A percentile compares a stretch with the other conserved stretches of the same genome.
phyloP scores from a whole-genome alignment of 2,888 invertebrate species.

The Drosophila subsilvestris region DNA sequence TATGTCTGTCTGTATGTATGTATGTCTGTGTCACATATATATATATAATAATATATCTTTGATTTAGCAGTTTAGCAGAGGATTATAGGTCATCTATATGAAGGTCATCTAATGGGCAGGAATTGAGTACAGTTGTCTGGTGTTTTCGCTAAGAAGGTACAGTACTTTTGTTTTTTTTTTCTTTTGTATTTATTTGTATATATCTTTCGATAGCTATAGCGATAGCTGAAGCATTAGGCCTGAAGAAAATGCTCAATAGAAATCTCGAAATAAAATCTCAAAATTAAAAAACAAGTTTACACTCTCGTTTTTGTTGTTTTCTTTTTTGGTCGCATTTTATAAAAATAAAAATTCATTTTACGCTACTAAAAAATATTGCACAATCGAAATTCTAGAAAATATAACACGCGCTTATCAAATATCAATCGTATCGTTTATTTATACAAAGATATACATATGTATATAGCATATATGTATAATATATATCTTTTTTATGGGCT shows the following conservation, averaged over 20 bases:
- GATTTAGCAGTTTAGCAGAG: constrained; percentile 48
- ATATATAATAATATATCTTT: constrained; percentile 29
- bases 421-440: constrained; percentile 39
- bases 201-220: constrained; percentile 48
- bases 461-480: constrained; percentile 27
- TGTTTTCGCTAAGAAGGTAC: constrained; percentile 72
- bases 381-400: constrained; percentile 69
- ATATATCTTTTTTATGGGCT: constrained; percentile 33
- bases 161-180: constrained; percentile 71
- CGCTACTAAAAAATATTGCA: constrained; percentile 74
- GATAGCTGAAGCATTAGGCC: constrained; percentile 17
- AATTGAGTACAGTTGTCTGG: constrained; percentile 72
- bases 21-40: constrained; percentile 13
- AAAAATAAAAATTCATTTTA: constrained; percentile 71
- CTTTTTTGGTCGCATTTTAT: constrained; percentile 71
- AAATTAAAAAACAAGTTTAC: constrained; percentile 3
- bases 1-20: constrained; percentile 30
- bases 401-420: constrained; percentile 71
- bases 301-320: background rate
- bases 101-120: constrained; percentile 77
- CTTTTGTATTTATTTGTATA: constrained; percentile 31
- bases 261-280: background rate
- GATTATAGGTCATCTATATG: constrained; percentile 53
- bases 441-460: background rate
- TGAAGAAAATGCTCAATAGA: constrained; percentile 34